Evolutionary conservation across 2,797 vertebrate species (phyloP).

Genomic region (Tympanoctomys barrerae): DNA sequence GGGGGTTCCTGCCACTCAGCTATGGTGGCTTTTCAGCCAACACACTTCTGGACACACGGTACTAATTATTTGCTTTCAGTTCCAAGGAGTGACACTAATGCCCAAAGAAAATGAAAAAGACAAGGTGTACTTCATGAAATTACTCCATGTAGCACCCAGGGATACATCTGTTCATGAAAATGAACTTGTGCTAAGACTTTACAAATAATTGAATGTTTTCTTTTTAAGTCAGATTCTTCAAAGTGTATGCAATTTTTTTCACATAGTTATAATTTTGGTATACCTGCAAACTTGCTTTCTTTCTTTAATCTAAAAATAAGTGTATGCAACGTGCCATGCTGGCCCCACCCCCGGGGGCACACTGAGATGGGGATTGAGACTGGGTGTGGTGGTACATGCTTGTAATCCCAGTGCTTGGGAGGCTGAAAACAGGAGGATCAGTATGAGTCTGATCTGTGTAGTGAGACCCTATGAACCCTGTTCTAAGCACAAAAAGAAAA

Average conservation of each 20-base stretch:
- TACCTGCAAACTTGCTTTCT: not conserved
- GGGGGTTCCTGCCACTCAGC: not conserved
- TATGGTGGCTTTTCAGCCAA: not conserved
- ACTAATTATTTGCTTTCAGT: not conserved
- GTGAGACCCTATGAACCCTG: too few relatives aligned
- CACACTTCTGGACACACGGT: not conserved
- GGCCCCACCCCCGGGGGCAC: too few relatives aligned
- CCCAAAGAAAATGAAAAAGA: slow-evolving; percentile 14
- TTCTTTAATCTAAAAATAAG: not conserved
- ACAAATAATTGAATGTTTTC: slow-evolving; percentile 13
- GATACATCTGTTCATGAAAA: slow-evolving; percentile 41
- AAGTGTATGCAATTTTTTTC: slow-evolving; percentile 26
- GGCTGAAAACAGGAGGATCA: too few relatives aligned
- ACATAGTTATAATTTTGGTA: not conserved
- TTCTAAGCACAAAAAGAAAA: too few relatives aligned
- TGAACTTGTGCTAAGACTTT: not conserved
- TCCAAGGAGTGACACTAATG: slow-evolving; percentile 18
- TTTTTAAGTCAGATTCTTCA: slow-evolving; percentile 55
- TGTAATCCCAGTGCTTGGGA: too few relatives aligned
- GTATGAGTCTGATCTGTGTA: too few relatives aligned
- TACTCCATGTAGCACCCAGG: slow-evolving; percentile 36
- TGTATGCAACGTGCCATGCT: too few relatives aligned
- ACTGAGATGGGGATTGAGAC: too few relatives aligned
- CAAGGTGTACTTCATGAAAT: slow-evolving; percentile 47
- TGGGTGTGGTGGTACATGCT: too few relatives aligned